Percentiles rank a stretch among this genome's conserved stretches.
Evolutionary conservation across 2,113 vertebrate species (phyloP).

Genomic region (Cinclus mexicanus): DNA sequence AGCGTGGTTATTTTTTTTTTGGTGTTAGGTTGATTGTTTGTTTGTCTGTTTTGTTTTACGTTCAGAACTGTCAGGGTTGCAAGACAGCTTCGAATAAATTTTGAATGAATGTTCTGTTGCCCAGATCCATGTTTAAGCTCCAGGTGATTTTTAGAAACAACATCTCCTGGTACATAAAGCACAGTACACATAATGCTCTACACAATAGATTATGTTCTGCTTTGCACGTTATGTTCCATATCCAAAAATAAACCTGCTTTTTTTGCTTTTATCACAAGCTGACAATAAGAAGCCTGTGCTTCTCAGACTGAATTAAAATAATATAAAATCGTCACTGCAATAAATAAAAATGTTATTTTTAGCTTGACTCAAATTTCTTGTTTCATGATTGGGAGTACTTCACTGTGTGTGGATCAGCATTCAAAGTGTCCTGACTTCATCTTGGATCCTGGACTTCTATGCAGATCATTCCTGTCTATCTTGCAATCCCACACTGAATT

Average conservation of each 20-base stretch:
- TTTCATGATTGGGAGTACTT: background rate
- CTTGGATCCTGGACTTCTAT: background rate
- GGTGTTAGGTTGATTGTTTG: background rate
- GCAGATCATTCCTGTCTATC: background rate
- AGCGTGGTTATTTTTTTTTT: background rate
- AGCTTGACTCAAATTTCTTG: background rate
- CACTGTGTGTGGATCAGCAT: background rate
- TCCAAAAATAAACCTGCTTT: background rate
- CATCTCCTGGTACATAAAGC: background rate
- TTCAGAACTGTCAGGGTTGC: background rate
- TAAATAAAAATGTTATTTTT: background rate
- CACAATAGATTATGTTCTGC: background rate
- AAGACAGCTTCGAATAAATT: background rate
- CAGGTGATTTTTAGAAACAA: background rate
- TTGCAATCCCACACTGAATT: background rate
- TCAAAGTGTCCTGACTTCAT: background rate
- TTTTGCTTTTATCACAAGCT: background rate
- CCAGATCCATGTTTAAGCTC: background rate
- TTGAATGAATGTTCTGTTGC: background rate
- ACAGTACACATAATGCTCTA: background rate
- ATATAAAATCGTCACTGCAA: background rate
- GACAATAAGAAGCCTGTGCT: background rate
- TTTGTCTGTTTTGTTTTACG: background rate
- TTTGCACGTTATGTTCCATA: background rate
- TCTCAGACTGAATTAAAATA: background rate